Evolutionary conservation across 2,113 vertebrate species (phyloP).

Genomic region (Holacanthus passer): DNA sequence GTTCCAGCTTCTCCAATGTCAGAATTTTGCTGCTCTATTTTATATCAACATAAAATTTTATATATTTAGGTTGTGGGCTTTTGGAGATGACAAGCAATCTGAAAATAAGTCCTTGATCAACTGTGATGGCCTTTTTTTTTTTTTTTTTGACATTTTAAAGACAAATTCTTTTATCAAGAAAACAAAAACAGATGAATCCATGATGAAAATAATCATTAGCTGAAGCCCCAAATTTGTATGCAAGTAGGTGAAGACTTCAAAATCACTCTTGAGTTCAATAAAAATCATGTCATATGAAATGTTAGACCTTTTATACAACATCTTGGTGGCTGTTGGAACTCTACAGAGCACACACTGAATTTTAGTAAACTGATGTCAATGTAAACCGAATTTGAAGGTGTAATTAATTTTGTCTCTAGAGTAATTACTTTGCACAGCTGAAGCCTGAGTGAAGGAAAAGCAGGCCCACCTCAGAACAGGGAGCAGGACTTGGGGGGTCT

Average conservation of each 20-base stretch:
- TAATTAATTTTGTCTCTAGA: conserved; percentile 3
- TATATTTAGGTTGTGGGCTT: background rate
- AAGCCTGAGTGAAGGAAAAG: background rate
- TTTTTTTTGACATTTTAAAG: too few species aligned
- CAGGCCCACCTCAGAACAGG: conserved; percentile 82
- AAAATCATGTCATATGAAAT: background rate
- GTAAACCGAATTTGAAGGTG: background rate
- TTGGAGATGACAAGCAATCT: background rate
- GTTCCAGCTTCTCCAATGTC: background rate
- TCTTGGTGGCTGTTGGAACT: background rate
- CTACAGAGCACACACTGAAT: background rate
- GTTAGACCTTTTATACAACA: background rate
- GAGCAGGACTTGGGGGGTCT: conserved; percentile 86
- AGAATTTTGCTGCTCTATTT: background rate
- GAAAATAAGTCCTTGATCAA: too few species aligned
- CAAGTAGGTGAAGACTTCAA: too few species aligned
- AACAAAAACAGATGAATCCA: background rate
- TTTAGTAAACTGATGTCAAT: background rate
- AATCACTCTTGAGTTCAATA: background rate
- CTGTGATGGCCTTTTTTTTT: too few species aligned
- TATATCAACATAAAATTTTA: too few species aligned
- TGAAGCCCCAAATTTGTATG: background rate
- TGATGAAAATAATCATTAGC: background rate
- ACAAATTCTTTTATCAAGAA: background rate
- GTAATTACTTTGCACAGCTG: conserved; percentile 21